Conservation (phyloP, 2,888 invertebrate species). For the Piscicola geometra region DNA sequence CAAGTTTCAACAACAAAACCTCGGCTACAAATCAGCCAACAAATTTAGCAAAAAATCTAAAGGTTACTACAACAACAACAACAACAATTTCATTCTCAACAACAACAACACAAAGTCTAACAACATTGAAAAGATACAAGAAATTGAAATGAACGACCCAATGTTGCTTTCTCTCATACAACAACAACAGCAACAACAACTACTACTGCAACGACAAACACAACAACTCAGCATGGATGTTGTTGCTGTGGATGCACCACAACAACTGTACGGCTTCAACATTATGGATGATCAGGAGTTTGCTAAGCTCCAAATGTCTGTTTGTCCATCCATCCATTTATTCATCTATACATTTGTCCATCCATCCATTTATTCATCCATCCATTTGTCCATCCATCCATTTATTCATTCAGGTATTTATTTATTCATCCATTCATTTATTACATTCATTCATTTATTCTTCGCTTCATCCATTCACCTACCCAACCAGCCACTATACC, state of each 20-base stretch:
- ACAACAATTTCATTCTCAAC: neutral
- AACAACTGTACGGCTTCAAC: neutral
- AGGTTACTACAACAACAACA: neutral
- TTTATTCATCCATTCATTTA: neutral
- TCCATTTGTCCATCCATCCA: no score
- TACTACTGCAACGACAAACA: no score
- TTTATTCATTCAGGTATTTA: no score
- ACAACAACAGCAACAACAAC: no score
- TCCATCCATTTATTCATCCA: neutral
- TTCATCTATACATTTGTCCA: neutral
- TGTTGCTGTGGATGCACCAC: neutral
- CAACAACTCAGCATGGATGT: no score
- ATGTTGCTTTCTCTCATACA: neutral
- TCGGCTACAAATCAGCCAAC: neutral
- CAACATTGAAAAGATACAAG: no score
- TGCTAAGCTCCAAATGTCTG: neutral
- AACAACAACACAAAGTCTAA: no score
- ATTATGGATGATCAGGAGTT: constrained; percentile 4
- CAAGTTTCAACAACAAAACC: no score
- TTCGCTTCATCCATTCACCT: no score
- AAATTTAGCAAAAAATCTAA: neutral
- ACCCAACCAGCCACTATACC: no score
- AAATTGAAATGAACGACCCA: neutral
- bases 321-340: neutral
- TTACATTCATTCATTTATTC: no score